phyloP scores from a whole-genome alignment of 2,888 invertebrate genomes.

The Drosophila mimetica region DNA sequence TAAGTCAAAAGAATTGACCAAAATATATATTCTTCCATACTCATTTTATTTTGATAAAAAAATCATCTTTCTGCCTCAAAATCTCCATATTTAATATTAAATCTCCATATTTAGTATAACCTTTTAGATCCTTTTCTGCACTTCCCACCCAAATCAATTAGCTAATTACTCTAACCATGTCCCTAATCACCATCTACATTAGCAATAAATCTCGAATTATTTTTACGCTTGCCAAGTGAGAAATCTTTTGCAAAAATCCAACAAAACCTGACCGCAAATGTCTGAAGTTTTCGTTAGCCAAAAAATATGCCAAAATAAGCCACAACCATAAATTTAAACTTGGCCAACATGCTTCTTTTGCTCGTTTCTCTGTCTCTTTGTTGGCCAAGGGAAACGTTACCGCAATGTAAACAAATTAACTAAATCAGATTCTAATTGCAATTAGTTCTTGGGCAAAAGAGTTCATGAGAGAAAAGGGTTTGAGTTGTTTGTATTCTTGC shows the following conservation, averaged over 20 bases:
- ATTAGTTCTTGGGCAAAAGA: constrained; percentile 48
- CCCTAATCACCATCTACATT: constrained; percentile 18
- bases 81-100: not conserved
- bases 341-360: constrained; percentile 54
- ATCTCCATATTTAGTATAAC: not conserved
- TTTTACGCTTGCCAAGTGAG: constrained; percentile 40
- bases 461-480: constrained; percentile 31
- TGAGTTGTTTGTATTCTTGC: constrained; percentile 64
- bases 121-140: not conserved
- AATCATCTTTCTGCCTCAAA: not conserved
- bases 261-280: constrained; percentile 62
- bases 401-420: constrained; percentile 81
- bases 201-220: constrained; percentile 46
- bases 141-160: constrained; percentile 36
- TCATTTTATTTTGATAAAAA: too few relatives aligned
- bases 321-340: constrained; percentile 68
- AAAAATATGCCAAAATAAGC: constrained; percentile 74
- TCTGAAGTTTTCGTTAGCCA: constrained; percentile 58
- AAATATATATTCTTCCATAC: not conserved
- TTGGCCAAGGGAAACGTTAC: constrained; percentile 47
- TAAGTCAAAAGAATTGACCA: not conserved
- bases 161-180: constrained; percentile 41
- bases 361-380: constrained; percentile 1
- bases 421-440: constrained; percentile 79
- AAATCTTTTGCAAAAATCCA: constrained; percentile 34